These are phyloP conservation scores for Myiozetetes cayanensis DNA, from an alignment of 2,113 vertebrate genomes.

Conservation along the genomic window DNA sequence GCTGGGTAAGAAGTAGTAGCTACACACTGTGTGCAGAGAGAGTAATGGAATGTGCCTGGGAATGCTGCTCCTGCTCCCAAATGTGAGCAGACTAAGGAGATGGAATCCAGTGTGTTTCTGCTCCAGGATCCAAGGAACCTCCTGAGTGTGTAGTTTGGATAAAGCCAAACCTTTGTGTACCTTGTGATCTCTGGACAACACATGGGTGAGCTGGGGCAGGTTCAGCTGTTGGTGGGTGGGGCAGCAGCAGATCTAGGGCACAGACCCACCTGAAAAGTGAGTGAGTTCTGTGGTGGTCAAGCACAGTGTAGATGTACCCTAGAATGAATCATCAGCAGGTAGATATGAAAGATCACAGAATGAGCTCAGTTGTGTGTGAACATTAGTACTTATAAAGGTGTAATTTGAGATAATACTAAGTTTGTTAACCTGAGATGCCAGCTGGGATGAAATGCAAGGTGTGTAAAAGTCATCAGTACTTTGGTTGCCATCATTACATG, in stretches of 20 bases:
- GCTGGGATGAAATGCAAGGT: not conserved
- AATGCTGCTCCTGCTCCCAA: not conserved
- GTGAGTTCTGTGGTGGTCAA: not conserved
- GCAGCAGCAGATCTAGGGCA: not conserved
- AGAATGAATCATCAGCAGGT: rapidly evolving
- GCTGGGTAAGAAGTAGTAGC: not conserved
- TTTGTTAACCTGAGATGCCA: not conserved
- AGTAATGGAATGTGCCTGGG: not conserved
- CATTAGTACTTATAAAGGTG: not conserved
- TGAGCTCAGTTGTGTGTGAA: not conserved
- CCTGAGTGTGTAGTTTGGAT: rapidly evolving
- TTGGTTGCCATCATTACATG: no score
- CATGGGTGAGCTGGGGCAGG: rapidly evolving
- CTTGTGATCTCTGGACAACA: rapidly evolving
- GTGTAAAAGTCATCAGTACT: not conserved
- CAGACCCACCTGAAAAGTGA: not conserved
- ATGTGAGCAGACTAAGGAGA: not conserved
- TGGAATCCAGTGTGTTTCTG: not conserved
- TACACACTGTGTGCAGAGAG: not conserved
- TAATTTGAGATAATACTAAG: not conserved
- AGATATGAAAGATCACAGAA: no score
- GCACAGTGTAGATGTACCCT: rapidly evolving
- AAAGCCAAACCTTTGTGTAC: rapidly evolving
- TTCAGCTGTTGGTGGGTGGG: not conserved
- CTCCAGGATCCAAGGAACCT: not conserved